These are phyloP conservation scores for Phylloscopus trochiloides DNA, from an alignment of 2,113 vertebrate genomes.

Conservation along the genomic window DNA sequence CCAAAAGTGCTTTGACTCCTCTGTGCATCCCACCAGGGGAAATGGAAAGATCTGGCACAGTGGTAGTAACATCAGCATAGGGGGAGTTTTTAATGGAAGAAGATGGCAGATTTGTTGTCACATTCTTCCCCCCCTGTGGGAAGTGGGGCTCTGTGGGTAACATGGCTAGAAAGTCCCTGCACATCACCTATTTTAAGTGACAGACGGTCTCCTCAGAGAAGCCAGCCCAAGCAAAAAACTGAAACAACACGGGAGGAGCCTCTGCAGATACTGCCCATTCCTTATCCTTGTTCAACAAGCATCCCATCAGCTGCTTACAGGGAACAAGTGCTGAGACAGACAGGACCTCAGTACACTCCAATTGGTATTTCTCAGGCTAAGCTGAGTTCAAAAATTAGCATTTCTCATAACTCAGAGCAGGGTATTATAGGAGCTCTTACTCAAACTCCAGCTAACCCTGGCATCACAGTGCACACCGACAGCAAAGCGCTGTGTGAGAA, in stretches of 20 bases:
- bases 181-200: not conserved
- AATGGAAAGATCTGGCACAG: not conserved
- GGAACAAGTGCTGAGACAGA: not conserved
- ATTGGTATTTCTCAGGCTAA: not conserved
- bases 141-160: not conserved
- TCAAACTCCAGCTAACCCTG: not conserved
- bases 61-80: not conserved
- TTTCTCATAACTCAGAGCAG: not conserved
- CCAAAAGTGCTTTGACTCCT: not conserved
- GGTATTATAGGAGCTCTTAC: not conserved
- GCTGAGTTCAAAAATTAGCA: not conserved
- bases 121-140: not conserved
- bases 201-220: not conserved
- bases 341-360: not conserved
- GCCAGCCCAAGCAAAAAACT: not conserved
- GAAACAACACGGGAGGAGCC: not conserved
- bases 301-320: not conserved
- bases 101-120: not conserved
- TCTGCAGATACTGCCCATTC: not conserved
- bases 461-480: rapidly evolving
- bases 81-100: not conserved
- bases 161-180: not conserved
- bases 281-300: not conserved
- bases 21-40: not conserved
- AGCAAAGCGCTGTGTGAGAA: rapidly evolving